Base-by-base conservation (phyloP, 1,140 invertebrate genomes). In the Brachionus sp. region DNA sequence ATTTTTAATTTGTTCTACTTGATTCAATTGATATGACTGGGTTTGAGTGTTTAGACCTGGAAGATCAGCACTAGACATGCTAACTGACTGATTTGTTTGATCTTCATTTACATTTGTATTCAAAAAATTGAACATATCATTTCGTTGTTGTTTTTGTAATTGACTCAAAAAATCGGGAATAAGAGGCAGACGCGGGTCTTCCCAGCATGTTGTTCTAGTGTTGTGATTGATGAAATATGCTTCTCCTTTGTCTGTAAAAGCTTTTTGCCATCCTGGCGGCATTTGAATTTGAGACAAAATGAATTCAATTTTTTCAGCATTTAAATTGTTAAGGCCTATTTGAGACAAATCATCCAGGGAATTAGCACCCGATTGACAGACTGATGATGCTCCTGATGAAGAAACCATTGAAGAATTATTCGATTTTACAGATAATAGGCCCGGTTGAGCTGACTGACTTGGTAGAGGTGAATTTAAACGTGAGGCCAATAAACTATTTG, bases 151-250 rank as follows among this genome's bases (percentile, higher is more conserved):
- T 62, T 80, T 50, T 57, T 80, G 77, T 62, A 42, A 33, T 29
- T 80, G 77, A 13, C 13, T 57, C 1, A 80, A 4, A 29, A 39
- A 80, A 12, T 37, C 50, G 57, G 77, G 77, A 23, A 80, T 44
- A 4, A 80, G 19, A 3, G 46, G 77, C 37, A 80, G 29, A 3
- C 97, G 90, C 0, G 97, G 97, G 91, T 99, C 97, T 88, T 98
- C 97, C 97, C 97, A 99, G 88, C 98, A 97, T 4, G 97, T 99
- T 25, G 96, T 98, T 86, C 96, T 92, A 90, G 98, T 99, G 88
- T 97, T 96, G 88, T 99, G 97, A 90, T 99, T 99, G 9, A 99
- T 96, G 91, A 94, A 99, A 90, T 99, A 99, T 39, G 96, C 93
- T 85, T 96, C 91, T 68, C 95, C 94, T 37, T 85, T 86, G 7